phyloP scores from a whole-genome alignment of 2,888 invertebrate genomes.

The Athrips mouffetella region DNA sequence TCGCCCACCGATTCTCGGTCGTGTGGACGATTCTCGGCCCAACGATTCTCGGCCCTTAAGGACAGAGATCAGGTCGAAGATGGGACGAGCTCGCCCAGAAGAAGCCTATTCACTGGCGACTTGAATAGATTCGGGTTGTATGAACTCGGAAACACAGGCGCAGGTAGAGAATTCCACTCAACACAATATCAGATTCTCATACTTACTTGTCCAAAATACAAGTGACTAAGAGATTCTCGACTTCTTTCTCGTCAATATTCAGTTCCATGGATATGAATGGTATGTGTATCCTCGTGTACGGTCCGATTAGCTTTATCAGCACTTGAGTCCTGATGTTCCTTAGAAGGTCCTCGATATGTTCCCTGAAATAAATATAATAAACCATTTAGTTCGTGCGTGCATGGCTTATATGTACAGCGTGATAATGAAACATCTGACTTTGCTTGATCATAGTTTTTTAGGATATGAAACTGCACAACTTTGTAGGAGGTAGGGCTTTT shows the following conservation, averaged over 20 bases:
- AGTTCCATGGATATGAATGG: slow-evolving; percentile 97
- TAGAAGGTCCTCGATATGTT: slow-evolving; percentile 98
- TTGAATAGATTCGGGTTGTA: no score
- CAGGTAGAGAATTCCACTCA: no score
- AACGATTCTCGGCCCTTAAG: no score
- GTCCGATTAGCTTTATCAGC: slow-evolving; percentile 96
- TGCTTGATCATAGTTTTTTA: neutral
- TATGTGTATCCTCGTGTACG: slow-evolving; percentile 98
- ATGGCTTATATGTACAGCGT: neutral
- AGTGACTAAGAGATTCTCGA: slow-evolving; percentile 96
- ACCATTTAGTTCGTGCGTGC: no score
- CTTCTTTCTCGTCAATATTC: slow-evolving; percentile 95
- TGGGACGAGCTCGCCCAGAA: no score
- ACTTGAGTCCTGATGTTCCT: slow-evolving; percentile 98
- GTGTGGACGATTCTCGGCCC: no score
- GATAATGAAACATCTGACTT: no score
- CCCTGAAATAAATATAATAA: no score
- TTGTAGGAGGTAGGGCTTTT: neutral
- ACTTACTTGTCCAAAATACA: slow-evolving; percentile 98
- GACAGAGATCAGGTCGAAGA: no score
- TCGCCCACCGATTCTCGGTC: no score
- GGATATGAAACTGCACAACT: slow-evolving; percentile 25
- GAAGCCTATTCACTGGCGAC: no score
- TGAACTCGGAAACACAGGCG: no score
- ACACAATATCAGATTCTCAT: neutral